Conservation (phyloP, 2,888 invertebrate species). For the Chrysomela aeneicollis region DNA sequence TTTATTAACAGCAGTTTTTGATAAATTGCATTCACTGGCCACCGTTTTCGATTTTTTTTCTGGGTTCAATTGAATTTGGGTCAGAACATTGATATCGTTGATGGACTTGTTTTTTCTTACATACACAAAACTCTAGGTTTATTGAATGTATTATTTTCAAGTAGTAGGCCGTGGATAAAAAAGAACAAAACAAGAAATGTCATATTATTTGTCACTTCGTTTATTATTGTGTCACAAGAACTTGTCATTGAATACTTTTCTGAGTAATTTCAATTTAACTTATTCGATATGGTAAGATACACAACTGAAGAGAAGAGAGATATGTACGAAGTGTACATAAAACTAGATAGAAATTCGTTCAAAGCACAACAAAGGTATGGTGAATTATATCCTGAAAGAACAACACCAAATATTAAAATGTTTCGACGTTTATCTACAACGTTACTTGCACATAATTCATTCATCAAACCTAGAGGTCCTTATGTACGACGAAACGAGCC, state of each 20-base stretch:
- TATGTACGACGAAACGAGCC: neutral
- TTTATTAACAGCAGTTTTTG: conserved; percentile 12
- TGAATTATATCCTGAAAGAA: conserved; percentile 2
- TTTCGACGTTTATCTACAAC: neutral
- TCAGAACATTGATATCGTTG: conserved; percentile 1
- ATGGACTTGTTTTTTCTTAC: neutral
- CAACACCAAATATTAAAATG: neutral
- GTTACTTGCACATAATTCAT: neutral
- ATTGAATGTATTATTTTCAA: neutral
- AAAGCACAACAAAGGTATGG: conserved; percentile 6
- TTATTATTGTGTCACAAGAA: conserved; percentile 8
- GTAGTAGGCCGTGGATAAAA: conserved; percentile 1
- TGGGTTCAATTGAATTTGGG: neutral
- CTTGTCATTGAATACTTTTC: conserved; percentile 4
- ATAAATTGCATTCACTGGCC: conserved; percentile 15
- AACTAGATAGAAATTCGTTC: conserved; percentile 8
- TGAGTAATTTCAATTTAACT: conserved; percentile 8
- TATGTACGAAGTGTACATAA: conserved; percentile 10
- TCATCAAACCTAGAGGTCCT: neutral
- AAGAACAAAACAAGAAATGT: conserved; percentile 1
- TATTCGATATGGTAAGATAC: conserved; percentile 3
- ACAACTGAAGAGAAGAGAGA: neutral
- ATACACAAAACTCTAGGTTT: neutral
- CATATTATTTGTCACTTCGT: conserved; percentile 10
- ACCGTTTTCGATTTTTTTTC: neutral